Conservation (phyloP, 2,113 vertebrate species). For the Mustela nigripes region DNA sequence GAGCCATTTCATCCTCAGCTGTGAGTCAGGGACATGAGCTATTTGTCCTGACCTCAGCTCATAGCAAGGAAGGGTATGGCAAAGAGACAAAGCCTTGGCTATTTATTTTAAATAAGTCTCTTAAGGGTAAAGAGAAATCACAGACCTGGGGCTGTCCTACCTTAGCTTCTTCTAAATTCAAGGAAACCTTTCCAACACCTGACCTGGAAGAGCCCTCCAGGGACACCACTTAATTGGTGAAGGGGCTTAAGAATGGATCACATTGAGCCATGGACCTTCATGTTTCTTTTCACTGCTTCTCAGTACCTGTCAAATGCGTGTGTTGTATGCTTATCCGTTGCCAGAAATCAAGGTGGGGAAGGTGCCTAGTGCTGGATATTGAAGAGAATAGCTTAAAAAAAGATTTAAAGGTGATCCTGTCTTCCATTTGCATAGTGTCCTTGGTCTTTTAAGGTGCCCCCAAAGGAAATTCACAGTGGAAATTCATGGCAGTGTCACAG, state of each 20-base stretch:
- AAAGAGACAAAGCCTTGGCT: constrained; percentile 61
- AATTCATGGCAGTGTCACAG: neutral
- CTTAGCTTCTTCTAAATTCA: constrained; percentile 58
- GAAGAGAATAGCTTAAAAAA: neutral
- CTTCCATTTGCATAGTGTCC: neutral
- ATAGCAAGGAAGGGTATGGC: constrained; percentile 28
- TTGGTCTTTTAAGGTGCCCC: neutral
- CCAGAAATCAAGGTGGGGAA: neutral
- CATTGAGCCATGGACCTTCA: neutral
- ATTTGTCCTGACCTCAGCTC: constrained; percentile 67
- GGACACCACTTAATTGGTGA: constrained; percentile 58
- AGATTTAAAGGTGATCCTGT: neutral
- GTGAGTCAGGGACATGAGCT: constrained; percentile 49
- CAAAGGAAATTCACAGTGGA: neutral
- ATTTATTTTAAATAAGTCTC: constrained; percentile 74
- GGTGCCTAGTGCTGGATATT: neutral
- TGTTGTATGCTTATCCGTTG: neutral
- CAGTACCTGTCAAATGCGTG: neutral
- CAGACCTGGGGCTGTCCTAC: constrained; percentile 32
- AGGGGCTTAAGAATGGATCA: constrained; percentile 17
- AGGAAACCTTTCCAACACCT: constrained; percentile 46
- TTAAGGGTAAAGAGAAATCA: constrained; percentile 45
- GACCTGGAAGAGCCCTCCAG: neutral
- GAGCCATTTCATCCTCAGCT: constrained; percentile 60
- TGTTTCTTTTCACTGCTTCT: constrained; percentile 3